A percentile compares a stretch with the other conserved stretches of the same genome.
phyloP scores from a whole-genome alignment of 2,888 invertebrate species.

The Campaea margaritaria region DNA sequence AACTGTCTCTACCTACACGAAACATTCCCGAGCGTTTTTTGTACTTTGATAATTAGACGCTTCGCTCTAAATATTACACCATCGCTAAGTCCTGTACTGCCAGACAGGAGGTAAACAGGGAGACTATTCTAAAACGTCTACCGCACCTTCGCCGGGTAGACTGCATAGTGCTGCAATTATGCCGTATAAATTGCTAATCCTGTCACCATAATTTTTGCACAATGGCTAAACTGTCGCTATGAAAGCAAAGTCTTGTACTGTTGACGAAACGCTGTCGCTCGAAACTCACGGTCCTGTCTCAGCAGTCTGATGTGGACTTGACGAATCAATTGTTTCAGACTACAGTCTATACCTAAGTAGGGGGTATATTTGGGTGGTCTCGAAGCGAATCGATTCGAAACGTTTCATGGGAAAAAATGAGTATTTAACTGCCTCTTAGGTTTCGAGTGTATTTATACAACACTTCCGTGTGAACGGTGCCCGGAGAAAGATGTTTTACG shows the following conservation, averaged over 20 bases:
- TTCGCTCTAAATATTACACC: too few species aligned
- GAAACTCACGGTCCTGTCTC: conserved; percentile 37
- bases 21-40: too few species aligned
- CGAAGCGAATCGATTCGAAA: conserved; percentile 24
- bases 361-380: conserved; percentile 40
- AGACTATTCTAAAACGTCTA: too few species aligned
- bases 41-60: too few species aligned
- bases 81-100: too few species aligned
- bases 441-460: conserved; percentile 34
- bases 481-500: conserved; percentile 14
- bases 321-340: conserved; percentile 70
- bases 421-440: conserved; percentile 37
- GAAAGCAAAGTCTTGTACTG: not conserved
- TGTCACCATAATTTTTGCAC: too few species aligned
- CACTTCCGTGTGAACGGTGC: conserved; percentile 33
- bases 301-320: conserved; percentile 55
- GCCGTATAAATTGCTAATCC: too few species aligned
- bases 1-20: too few species aligned
- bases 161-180: too few species aligned
- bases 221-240: too few species aligned
- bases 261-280: conserved; percentile 9
- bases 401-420: conserved; percentile 33
- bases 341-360: conserved; percentile 36
- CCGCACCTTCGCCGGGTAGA: too few species aligned
- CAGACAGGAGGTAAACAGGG: too few species aligned